Base-by-base conservation (phyloP, 2,797 vertebrate species). In the Acropternis orthonyx region DNA sequence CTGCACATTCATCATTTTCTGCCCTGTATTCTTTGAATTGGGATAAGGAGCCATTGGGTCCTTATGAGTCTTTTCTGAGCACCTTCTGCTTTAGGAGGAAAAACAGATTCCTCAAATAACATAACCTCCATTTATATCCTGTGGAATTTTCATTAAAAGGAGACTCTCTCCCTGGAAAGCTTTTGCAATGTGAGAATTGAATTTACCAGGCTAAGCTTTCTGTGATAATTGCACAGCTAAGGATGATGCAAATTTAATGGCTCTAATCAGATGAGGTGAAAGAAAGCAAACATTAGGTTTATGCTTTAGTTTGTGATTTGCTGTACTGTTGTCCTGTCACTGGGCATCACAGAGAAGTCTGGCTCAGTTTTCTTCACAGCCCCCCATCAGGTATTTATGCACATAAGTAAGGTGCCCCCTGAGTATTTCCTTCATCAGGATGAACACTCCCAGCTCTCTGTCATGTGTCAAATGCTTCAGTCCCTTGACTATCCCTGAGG, bases 201-300 rank as follows among this genome's bases (percentile, higher is more conserved):
- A 93, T 94, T 95, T 91, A 96, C 86, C 52, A 90, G 67, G 44
- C 69, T 82, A 86, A 88, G 71, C 55, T 89, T 96, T 93, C 76
- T 0, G 2, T 93, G 85, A 52, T 90, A 90, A 95, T 93, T 96
- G 94, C 85, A 90, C 14, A 86, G 83, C 95, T 95, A 84, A 96
- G 55, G 73, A 84, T 93, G 95, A 97, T 96, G 89, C 66, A 95
- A 69, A 90, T 94, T 95, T 96, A 96, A 96, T 96, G 74, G 37
- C 61, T 96, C 63, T 96, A 93, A 96, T 96, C 95, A 96, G 89
- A 86, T 95, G 93, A 93, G 61, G 59, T 92, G 80, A 94, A 92
- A 93, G 89, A 95, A 94, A 87, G 95, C 79, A 95, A 96, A 96
- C 83, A 81, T 88, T 89, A 78, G 62, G 67, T 88, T 95, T 96